These are phyloP conservation scores for Onychomys arenicola DNA, from an alignment of 2,797 vertebrate genomes.

Conservation along the genomic window DNA sequence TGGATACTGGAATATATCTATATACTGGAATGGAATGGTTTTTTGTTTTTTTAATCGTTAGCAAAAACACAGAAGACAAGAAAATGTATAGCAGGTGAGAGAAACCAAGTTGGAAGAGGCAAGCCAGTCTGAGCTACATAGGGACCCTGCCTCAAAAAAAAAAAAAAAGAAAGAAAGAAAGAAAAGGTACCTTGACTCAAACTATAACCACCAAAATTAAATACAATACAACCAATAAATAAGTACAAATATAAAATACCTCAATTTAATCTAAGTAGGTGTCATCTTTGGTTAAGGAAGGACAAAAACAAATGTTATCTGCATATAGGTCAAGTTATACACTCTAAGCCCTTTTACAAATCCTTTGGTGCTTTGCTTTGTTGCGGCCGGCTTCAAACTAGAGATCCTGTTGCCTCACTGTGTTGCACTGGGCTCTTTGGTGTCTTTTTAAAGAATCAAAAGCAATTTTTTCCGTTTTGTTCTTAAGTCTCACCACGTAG, in stretches of 20 bases:
- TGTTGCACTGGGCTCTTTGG: not conserved
- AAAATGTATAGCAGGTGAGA: not conserved
- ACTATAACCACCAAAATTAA: constrained; percentile 16
- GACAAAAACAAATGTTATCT: not conserved
- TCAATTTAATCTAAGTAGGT: constrained; percentile 7
- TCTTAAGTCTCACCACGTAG: not conserved
- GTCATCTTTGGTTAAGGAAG: constrained; percentile 1
- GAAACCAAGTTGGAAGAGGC: not conserved
- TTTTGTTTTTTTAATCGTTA: not conserved
- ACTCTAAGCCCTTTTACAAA: constrained; percentile 28
- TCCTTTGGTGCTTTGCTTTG: not conserved
- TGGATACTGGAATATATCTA: no score
- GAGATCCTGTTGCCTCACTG: not conserved
- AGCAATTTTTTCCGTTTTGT: constrained; percentile 16
- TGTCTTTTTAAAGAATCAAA: constrained; percentile 18
- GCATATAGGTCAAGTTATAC: not conserved
- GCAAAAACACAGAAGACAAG: not conserved
- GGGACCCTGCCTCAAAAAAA: not conserved
- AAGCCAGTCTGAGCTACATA: not conserved
- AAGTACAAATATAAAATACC: not conserved
- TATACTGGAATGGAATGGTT: not conserved
- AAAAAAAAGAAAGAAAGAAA: not conserved
- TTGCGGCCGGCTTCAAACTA: not conserved
- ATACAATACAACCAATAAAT: not conserved
- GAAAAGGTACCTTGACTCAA: not conserved